Percentiles rank a stretch among this genome's conserved stretches.
Evolutionary conservation across 2,797 vertebrate genomes (phyloP).

Genomic region (Rhincodon typus): DNA sequence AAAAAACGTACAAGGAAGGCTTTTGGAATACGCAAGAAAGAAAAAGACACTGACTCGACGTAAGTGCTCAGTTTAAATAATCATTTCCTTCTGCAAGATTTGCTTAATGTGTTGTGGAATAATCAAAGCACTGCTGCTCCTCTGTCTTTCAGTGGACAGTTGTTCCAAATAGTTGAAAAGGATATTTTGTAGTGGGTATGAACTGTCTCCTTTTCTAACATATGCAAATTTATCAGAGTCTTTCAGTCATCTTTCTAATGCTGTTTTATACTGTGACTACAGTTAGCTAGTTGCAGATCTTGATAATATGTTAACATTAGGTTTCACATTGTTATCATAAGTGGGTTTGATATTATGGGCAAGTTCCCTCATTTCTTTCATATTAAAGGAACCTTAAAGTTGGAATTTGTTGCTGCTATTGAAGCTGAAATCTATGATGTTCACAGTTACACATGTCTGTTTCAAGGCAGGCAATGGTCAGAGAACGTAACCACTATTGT

Average conservation of each 20-base stretch:
- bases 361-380: neutral
- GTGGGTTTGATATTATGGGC: neutral
- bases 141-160: neutral
- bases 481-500: neutral
- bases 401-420: neutral
- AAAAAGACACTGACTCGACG: slow-evolving; percentile 89
- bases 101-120: neutral
- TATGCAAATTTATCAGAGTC: neutral
- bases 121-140: neutral
- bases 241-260: neutral
- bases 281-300: neutral
- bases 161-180: neutral
- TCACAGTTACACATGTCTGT: neutral
- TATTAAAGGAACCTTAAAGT: neutral
- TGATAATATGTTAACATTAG: neutral
- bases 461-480: neutral
- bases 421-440: neutral
- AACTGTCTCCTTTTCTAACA: neutral
- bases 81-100: neutral
- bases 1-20: slow-evolving; percentile 96
- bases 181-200: neutral
- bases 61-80: slow-evolving; percentile 56
- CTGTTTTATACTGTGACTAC: neutral
- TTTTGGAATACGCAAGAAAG: slow-evolving; percentile 93
- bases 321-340: neutral